Evolutionary conservation across 2,888 invertebrate species (phyloP), one percentile per base, ranked within the genome.

Genomic region (Monoplex corrugatus): DNA sequence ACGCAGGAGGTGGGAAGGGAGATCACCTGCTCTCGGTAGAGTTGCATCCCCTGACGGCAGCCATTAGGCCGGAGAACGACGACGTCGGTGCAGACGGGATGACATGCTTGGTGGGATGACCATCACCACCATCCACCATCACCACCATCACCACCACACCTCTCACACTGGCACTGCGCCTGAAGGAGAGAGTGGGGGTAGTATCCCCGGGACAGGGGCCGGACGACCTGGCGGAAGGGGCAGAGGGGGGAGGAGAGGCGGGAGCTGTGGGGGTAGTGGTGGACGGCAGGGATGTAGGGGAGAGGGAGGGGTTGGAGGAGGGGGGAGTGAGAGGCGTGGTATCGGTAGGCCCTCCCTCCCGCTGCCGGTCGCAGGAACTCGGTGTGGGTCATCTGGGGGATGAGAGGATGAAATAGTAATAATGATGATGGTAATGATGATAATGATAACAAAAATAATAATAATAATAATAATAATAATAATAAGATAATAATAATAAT

Each of bases 21-120:
- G 23, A 80, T 3, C 2, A 38, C 10, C 80, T 40, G 40, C 43
- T 80, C 80, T 28, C 40, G 40, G 43, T 80, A 80, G 40, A 80
- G 80, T 80, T 80, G 80, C 80, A 80, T 80, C 80, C 80, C 80
- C 35, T 80, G 80, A 13, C 38, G 43, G 43, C 80, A 80, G 80
- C 80, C 80, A 0, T 23, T 80, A 23, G 80, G 80, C 23, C 80
- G 16, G 35, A 80, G 40, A 6, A 80, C 40, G 28, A 28, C 28
- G 40, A 43, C 43, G 19, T 72, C 35, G 38, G 19, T 72, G 72
- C 32, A 35, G 1, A 72, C 72, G 72, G 72, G 10, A 1, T 16
- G 35, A 19, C 72, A 72, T 0, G 19, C 35, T 13, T 19, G 35
- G 72, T n/a, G n/a, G n/a, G n/a, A n/a, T n/a, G n/a, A n/a, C n/a